These are phyloP conservation scores for Catharus fuscescens DNA, from an alignment of 2,113 vertebrate genomes.

Conservation along the genomic window DNA sequence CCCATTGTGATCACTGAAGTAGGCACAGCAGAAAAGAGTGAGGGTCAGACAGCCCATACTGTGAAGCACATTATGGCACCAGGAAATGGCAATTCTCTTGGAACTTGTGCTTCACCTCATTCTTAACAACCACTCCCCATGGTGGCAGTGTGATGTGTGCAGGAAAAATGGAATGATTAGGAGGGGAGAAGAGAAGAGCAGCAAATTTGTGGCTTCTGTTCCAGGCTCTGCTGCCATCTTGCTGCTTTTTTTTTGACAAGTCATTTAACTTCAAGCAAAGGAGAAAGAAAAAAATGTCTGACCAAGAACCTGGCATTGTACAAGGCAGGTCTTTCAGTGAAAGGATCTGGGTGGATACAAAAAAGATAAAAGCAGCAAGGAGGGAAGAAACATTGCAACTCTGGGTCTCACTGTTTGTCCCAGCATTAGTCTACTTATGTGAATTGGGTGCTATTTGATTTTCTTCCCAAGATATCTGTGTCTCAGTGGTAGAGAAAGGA, in stretches of 20 bases:
- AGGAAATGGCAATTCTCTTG: neutral
- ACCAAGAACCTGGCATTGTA: neutral
- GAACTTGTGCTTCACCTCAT: neutral
- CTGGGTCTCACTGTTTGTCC: neutral
- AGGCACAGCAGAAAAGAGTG: neutral
- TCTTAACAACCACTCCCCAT: neutral
- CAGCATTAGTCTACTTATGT: neutral
- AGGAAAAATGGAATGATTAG: neutral
- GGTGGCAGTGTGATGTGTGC: neutral
- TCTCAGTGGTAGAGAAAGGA: neutral
- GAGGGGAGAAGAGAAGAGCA: neutral
- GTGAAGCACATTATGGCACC: neutral
- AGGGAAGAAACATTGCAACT: neutral
- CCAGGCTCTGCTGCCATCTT: slow-evolving; percentile 31
- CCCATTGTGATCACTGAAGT: neutral
- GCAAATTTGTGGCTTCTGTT: neutral
- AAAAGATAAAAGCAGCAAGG: neutral
- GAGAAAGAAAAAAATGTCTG: neutral
- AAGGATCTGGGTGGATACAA: neutral
- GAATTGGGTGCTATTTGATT: neutral
- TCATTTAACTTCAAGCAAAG: neutral
- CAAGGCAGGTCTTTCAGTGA: neutral
- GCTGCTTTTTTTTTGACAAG: neutral
- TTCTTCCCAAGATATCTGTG: neutral
- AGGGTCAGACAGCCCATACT: neutral